phyloP scores from a whole-genome alignment of 2,888 invertebrate genomes.

The Tholera decimalis region DNA sequence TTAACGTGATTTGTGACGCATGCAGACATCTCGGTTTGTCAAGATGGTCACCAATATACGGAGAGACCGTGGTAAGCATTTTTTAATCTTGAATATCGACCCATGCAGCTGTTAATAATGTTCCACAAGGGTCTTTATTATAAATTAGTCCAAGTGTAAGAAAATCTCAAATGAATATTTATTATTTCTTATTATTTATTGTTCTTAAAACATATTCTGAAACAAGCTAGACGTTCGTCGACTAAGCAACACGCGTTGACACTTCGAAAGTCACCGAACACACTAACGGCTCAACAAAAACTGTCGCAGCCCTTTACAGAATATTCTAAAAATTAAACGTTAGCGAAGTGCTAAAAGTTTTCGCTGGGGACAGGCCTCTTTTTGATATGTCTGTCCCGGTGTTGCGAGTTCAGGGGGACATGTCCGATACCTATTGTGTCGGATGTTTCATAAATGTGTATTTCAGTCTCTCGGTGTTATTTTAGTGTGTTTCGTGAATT shows the following conservation, averaged over 20 bases:
- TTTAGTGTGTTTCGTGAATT: slow-evolving; percentile 23
- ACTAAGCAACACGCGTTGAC: slow-evolving; percentile 8
- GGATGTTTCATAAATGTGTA: slow-evolving; percentile 62
- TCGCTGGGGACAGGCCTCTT: slow-evolving; percentile 61
- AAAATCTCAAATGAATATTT: too few relatives aligned
- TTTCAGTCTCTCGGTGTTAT: slow-evolving; percentile 53
- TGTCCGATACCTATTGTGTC: slow-evolving; percentile 63
- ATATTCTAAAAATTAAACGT: slow-evolving; percentile 54
- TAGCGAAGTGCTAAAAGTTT: slow-evolving; percentile 55
- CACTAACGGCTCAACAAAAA: slow-evolving; percentile 23
- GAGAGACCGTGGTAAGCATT: too few relatives aligned
- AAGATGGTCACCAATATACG: too few relatives aligned
- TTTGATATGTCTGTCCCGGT: slow-evolving; percentile 61
- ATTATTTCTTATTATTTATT: too few relatives aligned
- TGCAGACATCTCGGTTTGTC: too few relatives aligned
- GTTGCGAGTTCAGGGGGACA: slow-evolving; percentile 56
- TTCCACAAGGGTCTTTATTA: too few relatives aligned
- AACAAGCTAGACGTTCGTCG: not conserved
- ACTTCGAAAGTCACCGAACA: slow-evolving; percentile 18
- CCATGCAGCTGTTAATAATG: too few relatives aligned
- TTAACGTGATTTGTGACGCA: too few relatives aligned
- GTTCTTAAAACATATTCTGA: too few relatives aligned
- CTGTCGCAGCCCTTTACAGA: slow-evolving; percentile 31
- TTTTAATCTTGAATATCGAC: too few relatives aligned
- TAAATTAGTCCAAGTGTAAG: too few relatives aligned